Evolutionary conservation across 2,113 vertebrate species (phyloP).

Genomic region (Urocynchramus pylzowi): DNA sequence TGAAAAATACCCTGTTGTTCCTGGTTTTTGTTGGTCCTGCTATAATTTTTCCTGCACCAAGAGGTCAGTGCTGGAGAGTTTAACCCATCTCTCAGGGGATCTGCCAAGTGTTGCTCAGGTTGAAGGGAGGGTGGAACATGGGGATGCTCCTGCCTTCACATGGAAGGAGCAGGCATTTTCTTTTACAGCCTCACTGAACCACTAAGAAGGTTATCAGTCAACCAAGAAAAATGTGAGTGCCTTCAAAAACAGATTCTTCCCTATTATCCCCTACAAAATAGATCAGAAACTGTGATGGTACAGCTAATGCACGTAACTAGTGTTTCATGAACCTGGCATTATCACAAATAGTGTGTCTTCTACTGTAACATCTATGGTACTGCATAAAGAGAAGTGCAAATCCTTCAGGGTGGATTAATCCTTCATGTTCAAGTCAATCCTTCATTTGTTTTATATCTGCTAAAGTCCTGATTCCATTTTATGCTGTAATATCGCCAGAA

Average conservation of each 20-base stretch:
- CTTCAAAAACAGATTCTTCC: background rate
- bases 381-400: background rate
- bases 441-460: background rate
- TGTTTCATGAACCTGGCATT: background rate
- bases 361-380: background rate
- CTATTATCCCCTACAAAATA: background rate
- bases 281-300: background rate
- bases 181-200: background rate
- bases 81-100: background rate
- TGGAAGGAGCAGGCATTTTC: background rate
- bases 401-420: background rate
- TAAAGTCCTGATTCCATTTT: background rate
- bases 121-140: accelerated
- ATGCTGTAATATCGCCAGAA: background rate
- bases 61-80: background rate
- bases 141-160: background rate
- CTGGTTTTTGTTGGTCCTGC: background rate
- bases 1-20: background rate
- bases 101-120: accelerated
- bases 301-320: background rate
- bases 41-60: background rate
- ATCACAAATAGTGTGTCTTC: background rate
- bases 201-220: background rate
- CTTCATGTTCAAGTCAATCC: background rate
- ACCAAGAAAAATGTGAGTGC: background rate